Base-by-base conservation (phyloP, 2,888 invertebrate genomes). In the Bembecia ichneumoniformis region DNA sequence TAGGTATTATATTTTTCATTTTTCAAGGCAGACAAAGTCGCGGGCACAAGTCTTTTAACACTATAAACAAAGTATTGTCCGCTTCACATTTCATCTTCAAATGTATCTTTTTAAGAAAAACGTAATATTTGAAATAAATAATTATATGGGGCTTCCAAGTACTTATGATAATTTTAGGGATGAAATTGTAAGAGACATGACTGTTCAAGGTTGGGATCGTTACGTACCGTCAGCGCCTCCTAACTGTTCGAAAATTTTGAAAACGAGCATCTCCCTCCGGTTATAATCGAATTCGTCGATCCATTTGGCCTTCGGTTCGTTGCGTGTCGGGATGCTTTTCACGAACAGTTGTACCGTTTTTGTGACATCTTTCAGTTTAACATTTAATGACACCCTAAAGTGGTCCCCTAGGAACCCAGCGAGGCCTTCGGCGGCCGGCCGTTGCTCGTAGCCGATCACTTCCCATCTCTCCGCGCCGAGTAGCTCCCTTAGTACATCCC, bases 401-500 rank as follows among this genome's bases (percentile, higher is more conserved):
- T 84, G 83, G 47, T 82, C 83, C 1, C 77, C 83, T 1, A 84
- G 65, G 58, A 77, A 82, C 0, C 84, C 84, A 0, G 71, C 65
- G 0, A 83, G 47, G 0, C 82, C 82, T 0, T 68, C 64, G 0
- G 62, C 51, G 0, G 80, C 79, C 0, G 71, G 61, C 10, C 48
- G 60, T n/a, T 75, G 49, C 2, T 71, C 60, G 16, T 63, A 54
- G 0, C 59, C 59, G 1, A 67, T 36, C 1, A 68, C 17, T 50
- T 62, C 54, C 55, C 61, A 60, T n/a, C 2, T 0, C 50, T 55
- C 13, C 59, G 51, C 9, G 55, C 54, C 0, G 0, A 61, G 36
- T 1, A 55, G 52, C 20, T 62, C 56, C 17, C 60, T 57, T n/a
- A 76, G 49, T 3, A 80, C 57, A 1, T 60, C 53, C 3, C 59